Evolutionary conservation across 2,888 invertebrate genomes (phyloP).

Genomic region (Panopea generosa): DNA sequence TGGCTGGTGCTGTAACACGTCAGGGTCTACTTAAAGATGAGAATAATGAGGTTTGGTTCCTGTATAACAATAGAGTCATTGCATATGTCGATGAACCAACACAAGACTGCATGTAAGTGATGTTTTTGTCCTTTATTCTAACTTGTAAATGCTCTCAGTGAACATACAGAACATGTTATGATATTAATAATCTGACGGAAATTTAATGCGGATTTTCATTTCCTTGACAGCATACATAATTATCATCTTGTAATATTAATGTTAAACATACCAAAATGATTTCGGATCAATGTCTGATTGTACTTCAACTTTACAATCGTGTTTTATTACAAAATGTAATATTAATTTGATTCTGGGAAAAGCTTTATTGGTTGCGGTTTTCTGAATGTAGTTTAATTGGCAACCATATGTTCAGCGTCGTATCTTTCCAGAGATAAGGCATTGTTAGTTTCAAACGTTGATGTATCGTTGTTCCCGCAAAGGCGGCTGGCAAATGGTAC

Average conservation of each 20-base stretch:
- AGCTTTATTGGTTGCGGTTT: too few species aligned
- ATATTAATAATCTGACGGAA: not conserved
- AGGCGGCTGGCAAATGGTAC: constrained; percentile 22
- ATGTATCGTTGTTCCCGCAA: constrained; percentile 20
- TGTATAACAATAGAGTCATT: constrained; percentile 49
- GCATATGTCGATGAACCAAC: constrained; percentile 38
- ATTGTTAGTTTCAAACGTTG: constrained; percentile 15
- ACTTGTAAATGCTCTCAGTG: too few species aligned
- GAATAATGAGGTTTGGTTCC: constrained; percentile 40
- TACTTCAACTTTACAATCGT: too few species aligned
- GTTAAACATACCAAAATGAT: too few species aligned
- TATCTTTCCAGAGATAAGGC: constrained; percentile 58
- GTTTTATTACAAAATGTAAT: too few species aligned
- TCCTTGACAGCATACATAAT: too few species aligned
- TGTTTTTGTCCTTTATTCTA: too few species aligned
- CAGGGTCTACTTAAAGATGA: constrained; percentile 61
- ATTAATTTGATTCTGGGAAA: too few species aligned
- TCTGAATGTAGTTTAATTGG: too few species aligned
- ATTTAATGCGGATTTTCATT: not conserved
- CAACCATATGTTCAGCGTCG: too few species aligned
- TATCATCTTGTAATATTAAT: too few species aligned
- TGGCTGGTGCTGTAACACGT: constrained; percentile 52
- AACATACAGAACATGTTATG: not conserved
- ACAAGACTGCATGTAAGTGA: constrained; percentile 57
- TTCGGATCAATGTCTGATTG: too few species aligned